Base-by-base conservation (phyloP, 2,888 invertebrate genomes). In the Micoletzkya japonica region DNA sequence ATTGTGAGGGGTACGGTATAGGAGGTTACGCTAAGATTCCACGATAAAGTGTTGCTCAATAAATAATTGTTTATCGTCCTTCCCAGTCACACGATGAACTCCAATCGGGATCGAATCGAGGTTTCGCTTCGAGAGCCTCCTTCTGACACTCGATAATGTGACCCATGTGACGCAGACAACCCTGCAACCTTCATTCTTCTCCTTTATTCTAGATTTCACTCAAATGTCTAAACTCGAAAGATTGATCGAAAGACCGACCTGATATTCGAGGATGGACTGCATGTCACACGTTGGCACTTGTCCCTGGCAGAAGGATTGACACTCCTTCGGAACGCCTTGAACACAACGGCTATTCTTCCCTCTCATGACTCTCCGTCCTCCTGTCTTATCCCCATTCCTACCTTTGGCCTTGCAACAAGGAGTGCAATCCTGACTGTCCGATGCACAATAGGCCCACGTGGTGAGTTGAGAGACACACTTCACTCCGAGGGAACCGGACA, bases 211-310 rank as follows among this genome's bases (percentile, higher is more conserved):
- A n/a, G n/a, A n/a, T n/a, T n/a, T n/a, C n/a, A n/a, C n/a, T n/a
- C n/a, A n/a, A n/a, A n/a, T n/a, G n/a, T n/a, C n/a, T n/a, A n/a
- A n/a, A n/a, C n/a, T n/a, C n/a, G n/a, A n/a, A n/a, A 44, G 44
- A 44, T 14, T 44, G 44, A 44, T n/a, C n/a, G n/a, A n/a, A n/a
- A 6, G 14, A 52, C 26, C 17, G 28, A 57, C 68, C 73, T 81
- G 77, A 68, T 81, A 81, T 56, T 74, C 73, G 71, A 81, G 73
- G 50, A 81, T 81, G 60, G 77, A 74, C 58, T 81, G 78, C 52
- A 79, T 71, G 54, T 81, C 81, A 39, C 81, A 81, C 10, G 81
- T 81, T 26, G 81, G 81, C 14, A 81, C 81, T 37, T 80, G 76
- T 20, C 81, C 81, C 56, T 79, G 76, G 71, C 81, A 81, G 73